Evolutionary conservation across 2,113 vertebrate species (phyloP).

Genomic region (Eudyptes chrysolophus): DNA sequence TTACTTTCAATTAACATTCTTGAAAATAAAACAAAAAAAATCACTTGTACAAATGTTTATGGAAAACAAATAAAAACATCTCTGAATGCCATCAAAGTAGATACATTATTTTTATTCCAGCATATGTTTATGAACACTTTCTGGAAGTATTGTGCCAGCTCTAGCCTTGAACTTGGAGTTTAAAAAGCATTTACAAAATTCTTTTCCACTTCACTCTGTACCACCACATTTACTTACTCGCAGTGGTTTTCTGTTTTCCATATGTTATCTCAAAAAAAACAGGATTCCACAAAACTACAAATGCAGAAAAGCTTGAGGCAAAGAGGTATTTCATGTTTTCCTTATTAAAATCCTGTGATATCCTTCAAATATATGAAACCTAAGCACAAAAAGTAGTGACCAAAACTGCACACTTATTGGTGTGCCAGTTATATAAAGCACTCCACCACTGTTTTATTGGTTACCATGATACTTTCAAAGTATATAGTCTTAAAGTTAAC

Average conservation of each 20-base stretch:
- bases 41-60: neutral
- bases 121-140: conserved; percentile 3
- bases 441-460: neutral
- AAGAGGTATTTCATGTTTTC: conserved; percentile 3
- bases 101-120: neutral
- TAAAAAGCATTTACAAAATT: conserved; percentile 4
- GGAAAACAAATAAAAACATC: conserved; percentile 25
- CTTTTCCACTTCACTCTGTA: neutral
- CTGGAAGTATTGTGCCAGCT: neutral
- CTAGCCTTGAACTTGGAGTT: neutral
- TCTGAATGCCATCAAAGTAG: neutral
- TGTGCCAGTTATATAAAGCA: neutral
- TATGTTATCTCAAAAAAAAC: conserved; percentile 19
- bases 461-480: neutral
- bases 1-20: conserved; percentile 35
- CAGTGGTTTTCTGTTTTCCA: neutral
- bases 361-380: neutral
- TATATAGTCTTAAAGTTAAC: neutral
- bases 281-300: neutral
- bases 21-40: conserved; percentile 2
- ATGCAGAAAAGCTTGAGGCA: conserved; percentile 6
- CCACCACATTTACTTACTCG: neutral
- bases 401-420: neutral
- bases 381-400: neutral
- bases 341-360: neutral